phyloP scores from a whole-genome alignment of 1,140 invertebrate species.

The Dufourea novaeangliae region DNA sequence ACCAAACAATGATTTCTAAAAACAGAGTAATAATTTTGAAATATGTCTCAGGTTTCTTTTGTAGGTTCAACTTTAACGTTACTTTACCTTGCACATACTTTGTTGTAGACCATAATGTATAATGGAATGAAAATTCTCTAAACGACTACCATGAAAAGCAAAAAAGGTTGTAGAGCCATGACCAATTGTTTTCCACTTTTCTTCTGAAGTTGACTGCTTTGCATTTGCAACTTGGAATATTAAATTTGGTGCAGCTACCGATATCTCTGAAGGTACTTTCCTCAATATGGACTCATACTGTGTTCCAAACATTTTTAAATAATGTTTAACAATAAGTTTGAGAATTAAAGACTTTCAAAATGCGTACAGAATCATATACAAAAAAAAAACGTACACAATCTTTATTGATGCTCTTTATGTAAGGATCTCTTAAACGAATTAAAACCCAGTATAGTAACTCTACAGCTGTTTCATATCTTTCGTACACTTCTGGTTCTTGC shows the following conservation, averaged over 20 bases:
- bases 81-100: conserved; percentile 87
- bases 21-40: neutral
- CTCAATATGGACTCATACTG: conserved; percentile 82
- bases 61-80: neutral
- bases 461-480: conserved; percentile 79
- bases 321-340: neutral
- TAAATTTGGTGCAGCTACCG: conserved; percentile 83
- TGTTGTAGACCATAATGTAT: conserved; percentile 89
- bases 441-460: conserved; percentile 85
- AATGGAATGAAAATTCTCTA: conserved; percentile 92
- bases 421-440: conserved; percentile 82
- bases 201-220: conserved; percentile 81
- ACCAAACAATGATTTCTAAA: conserved; percentile 86
- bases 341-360: neutral
- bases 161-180: conserved; percentile 84
- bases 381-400: conserved; percentile 79
- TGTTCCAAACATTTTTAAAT: conserved; percentile 63
- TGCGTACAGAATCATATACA: neutral
- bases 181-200: conserved; percentile 83
- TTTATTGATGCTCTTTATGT: conserved; percentile 82
- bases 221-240: conserved; percentile 85
- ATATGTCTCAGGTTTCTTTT: neutral
- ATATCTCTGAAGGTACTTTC: conserved; percentile 79
- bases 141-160: conserved; percentile 89
- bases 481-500: conserved; percentile 80